Percentiles rank a stretch among this genome's conserved stretches.
Evolutionary conservation across 2,113 vertebrate genomes (phyloP).

Genomic region (Campylomormyrus tamandua): DNA sequence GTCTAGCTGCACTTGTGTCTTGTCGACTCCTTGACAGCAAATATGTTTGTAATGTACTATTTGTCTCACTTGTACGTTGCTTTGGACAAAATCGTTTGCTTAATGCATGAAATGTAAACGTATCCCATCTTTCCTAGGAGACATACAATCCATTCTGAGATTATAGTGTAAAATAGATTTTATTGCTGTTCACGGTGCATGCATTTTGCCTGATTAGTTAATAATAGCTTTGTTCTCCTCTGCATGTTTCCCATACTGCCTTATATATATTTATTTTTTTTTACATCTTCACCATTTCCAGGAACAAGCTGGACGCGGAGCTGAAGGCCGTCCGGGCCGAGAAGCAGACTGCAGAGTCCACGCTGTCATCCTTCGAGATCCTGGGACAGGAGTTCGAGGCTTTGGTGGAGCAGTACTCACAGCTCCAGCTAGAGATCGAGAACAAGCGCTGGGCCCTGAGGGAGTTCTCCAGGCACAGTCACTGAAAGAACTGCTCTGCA

Average conservation of each 20-base stretch:
- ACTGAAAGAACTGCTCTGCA: neutral
- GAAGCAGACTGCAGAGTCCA: slow-evolving; percentile 49
- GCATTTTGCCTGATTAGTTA: neutral
- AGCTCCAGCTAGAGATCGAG: slow-evolving; percentile 51
- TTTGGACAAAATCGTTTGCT: neutral
- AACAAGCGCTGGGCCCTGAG: slow-evolving; percentile 61
- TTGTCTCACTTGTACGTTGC: neutral
- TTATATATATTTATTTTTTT: neutral
- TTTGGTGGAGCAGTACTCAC: slow-evolving; percentile 59
- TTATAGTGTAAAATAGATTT: neutral
- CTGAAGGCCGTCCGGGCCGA: slow-evolving; percentile 44
- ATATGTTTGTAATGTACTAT: neutral
- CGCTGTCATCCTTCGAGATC: slow-evolving; percentile 60
- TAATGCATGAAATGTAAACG: neutral
- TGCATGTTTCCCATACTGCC: neutral
- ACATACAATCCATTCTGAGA: neutral
- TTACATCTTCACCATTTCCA: slow-evolving; percentile 23
- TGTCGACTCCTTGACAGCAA: neutral
- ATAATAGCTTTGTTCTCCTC: neutral
- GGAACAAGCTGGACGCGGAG: slow-evolving; percentile 49
- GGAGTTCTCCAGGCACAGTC: slow-evolving; percentile 49
- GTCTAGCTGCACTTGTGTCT: neutral
- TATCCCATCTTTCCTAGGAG: neutral
- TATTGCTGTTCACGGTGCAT: neutral
- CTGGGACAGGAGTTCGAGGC: slow-evolving; percentile 59